A percentile compares a stretch with the other conserved stretches of the same genome.
Evolutionary conservation across 2,797 vertebrate genomes (phyloP).

Genomic region (Pipistrellus pygmaeus): DNA sequence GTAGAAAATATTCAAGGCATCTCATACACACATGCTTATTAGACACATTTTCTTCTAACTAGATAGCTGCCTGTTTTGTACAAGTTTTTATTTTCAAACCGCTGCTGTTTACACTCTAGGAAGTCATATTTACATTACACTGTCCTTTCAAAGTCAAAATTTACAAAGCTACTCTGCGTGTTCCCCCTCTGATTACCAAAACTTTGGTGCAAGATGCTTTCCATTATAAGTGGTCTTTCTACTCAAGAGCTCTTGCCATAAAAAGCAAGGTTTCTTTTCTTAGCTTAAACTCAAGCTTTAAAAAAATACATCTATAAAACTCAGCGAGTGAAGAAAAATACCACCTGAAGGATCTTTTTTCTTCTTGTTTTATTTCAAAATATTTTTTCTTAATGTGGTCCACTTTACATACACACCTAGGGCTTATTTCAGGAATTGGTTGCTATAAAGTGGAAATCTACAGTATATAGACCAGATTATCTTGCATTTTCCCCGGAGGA

Average conservation of each 20-base stretch:
- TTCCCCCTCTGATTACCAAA: constrained; percentile 68
- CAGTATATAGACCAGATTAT: neutral
- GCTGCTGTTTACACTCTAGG: constrained; percentile 74
- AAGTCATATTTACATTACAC: constrained; percentile 77
- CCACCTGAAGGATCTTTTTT: constrained; percentile 73
- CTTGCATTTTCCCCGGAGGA: constrained; percentile 6
- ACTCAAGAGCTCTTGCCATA: constrained; percentile 80
- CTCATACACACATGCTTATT: constrained; percentile 37
- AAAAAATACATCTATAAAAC: constrained; percentile 84
- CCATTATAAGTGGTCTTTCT: constrained; percentile 77
- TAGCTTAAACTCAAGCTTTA: constrained; percentile 74
- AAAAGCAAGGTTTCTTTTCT: constrained; percentile 83
- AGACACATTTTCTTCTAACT: constrained; percentile 55
- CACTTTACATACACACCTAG: constrained; percentile 41
- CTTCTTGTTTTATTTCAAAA: constrained; percentile 84
- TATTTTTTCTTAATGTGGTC: constrained; percentile 73
- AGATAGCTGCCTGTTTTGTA: neutral
- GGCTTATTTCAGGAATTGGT: neutral
- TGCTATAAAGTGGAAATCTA: neutral
- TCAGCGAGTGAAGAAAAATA: constrained; percentile 71
- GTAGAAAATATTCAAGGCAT: constrained; percentile 63
- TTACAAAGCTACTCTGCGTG: constrained; percentile 64
- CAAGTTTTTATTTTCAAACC: constrained; percentile 76
- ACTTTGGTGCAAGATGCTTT: constrained; percentile 82
- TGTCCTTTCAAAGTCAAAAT: constrained; percentile 78